A percentile compares a stretch with the other conserved stretches of the same genome.
Conservation (phyloP, 2,797 vertebrate genomes). For the Falco cherrug region DNA sequence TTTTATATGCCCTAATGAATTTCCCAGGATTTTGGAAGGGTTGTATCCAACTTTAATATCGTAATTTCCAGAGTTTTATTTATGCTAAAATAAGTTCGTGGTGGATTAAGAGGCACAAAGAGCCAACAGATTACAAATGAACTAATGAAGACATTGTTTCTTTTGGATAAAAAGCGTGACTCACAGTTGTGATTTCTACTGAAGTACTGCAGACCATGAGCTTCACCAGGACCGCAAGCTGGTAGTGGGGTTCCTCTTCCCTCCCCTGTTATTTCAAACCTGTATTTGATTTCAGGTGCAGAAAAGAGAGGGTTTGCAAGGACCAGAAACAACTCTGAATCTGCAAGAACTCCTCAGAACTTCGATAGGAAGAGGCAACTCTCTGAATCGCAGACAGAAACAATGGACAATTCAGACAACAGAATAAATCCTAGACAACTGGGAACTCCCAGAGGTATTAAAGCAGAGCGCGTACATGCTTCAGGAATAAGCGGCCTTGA, state of each 20-base stretch:
- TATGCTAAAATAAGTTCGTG: slow-evolving; percentile 49
- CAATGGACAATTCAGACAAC: slow-evolving; percentile 73
- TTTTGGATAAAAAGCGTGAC: slow-evolving; percentile 21
- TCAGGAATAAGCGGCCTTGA: slow-evolving; percentile 33
- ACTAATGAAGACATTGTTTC: slow-evolving; percentile 34
- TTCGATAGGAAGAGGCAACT: slow-evolving; percentile 70
- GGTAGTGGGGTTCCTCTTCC: background rate
- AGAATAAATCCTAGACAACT: slow-evolving; percentile 68
- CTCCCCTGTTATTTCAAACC: background rate
- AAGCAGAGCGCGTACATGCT: slow-evolving; percentile 1
- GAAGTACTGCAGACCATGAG: background rate
- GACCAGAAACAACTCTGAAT: slow-evolving; percentile 71
- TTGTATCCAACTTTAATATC: background rate
- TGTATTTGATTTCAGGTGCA: slow-evolving; percentile 75
- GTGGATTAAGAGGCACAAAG: slow-evolving; percentile 20
- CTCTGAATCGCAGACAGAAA: slow-evolving; percentile 67
- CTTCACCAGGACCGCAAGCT: background rate
- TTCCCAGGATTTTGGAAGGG: slow-evolving; percentile 58
- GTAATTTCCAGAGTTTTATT: slow-evolving; percentile 57
- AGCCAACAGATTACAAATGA: slow-evolving; percentile 37
- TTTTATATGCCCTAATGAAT: slow-evolving; percentile 63
- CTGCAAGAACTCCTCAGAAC: slow-evolving; percentile 55
- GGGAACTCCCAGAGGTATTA: slow-evolving; percentile 77
- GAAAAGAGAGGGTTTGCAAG: slow-evolving; percentile 68
- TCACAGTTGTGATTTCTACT: background rate